These are phyloP conservation scores for Grammomys surdaster DNA, from an alignment of 2,113 vertebrate genomes.

Conservation along the genomic window DNA sequence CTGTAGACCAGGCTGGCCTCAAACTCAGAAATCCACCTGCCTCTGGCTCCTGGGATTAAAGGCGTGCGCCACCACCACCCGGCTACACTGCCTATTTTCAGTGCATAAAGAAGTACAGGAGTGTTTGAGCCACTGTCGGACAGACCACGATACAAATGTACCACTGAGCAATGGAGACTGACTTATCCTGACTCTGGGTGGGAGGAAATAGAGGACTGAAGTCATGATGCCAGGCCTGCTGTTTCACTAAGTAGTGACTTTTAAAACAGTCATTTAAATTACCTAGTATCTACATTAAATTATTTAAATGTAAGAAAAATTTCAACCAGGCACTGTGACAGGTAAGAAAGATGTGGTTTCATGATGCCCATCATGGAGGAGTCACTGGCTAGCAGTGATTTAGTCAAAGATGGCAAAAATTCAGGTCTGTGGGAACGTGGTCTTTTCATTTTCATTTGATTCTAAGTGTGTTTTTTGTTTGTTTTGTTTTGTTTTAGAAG, in stretches of 20 bases:
- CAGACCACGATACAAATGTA: neutral
- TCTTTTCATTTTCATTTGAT: neutral
- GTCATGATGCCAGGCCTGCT: neutral
- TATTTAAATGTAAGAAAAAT: neutral
- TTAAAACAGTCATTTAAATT: slow-evolving; percentile 3
- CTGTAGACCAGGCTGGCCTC: too few relatives aligned
- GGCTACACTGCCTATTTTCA: too few relatives aligned
- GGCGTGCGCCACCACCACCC: too few relatives aligned
- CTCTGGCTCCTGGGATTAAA: too few relatives aligned
- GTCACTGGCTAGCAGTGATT: neutral
- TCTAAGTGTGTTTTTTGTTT: neutral
- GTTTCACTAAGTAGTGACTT: neutral
- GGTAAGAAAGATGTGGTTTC: neutral
- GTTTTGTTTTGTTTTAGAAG: neutral
- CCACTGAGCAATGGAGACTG: neutral
- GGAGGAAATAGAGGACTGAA: neutral
- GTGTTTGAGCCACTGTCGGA: neutral
- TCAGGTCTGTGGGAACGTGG: neutral
- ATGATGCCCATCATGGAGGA: neutral
- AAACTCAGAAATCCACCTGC: too few relatives aligned
- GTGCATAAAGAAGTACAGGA: neutral
- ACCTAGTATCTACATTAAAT: neutral
- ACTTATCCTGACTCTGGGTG: neutral
- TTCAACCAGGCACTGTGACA: neutral
- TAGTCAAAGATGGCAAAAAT: neutral